phyloP scores from a whole-genome alignment of 1,140 invertebrate genomes.

The Lucilia sericata region DNA sequence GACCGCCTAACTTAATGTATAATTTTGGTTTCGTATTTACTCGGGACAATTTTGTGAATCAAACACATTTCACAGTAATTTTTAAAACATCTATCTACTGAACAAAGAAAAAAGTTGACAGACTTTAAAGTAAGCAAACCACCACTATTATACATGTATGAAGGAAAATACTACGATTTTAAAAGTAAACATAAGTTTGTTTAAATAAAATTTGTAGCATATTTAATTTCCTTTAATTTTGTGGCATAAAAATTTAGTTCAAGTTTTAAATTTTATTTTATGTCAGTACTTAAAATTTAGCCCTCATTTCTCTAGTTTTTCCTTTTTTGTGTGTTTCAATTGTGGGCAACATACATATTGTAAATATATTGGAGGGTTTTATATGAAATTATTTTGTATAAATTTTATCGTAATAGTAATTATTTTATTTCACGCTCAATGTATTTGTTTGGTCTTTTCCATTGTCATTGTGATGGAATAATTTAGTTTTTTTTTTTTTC shows the following conservation, averaged over 20 bases:
- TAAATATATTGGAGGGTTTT: neutral
- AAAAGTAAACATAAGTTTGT: too few relatives aligned
- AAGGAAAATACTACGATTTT: neutral
- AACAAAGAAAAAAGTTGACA: neutral
- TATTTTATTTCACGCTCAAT: constrained; percentile 41
- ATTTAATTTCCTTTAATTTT: constrained; percentile 12
- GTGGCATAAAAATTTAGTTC: neutral
- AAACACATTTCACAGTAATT: too few relatives aligned
- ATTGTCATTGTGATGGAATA: constrained; percentile 32
- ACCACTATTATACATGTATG: neutral
- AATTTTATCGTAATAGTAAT: constrained; percentile 24
- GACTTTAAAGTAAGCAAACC: neutral
- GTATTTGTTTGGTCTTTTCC: neutral
- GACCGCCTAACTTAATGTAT: neutral
- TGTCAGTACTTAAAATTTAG: neutral
- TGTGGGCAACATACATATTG: neutral
- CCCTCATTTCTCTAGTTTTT: neutral
- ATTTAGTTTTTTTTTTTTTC: neutral
- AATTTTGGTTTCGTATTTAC: neutral
- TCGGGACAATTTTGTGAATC: neutral
- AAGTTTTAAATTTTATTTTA: neutral
- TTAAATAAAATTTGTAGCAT: neutral
- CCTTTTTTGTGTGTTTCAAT: neutral
- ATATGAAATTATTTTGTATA: neutral
- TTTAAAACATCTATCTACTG: too few relatives aligned